Evolutionary conservation across 2,113 vertebrate genomes (phyloP).

Genomic region (Arothron firmamentum): DNA sequence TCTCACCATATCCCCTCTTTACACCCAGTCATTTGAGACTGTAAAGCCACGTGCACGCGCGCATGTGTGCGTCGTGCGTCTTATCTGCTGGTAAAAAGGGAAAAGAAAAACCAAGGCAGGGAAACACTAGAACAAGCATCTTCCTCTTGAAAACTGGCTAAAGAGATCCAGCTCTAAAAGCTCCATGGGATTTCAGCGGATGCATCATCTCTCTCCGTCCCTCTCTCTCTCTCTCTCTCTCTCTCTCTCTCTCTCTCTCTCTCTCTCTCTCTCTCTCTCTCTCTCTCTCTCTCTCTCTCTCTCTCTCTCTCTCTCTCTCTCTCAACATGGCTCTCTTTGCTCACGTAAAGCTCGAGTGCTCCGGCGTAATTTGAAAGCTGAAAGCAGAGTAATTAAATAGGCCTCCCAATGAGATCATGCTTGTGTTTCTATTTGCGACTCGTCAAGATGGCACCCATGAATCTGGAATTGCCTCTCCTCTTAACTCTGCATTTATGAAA

Average conservation of each 20-base stretch:
- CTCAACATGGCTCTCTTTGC: slow-evolving; percentile 46
- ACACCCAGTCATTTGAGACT: slow-evolving; percentile 19
- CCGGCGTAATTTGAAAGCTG: slow-evolving; percentile 63
- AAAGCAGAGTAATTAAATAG: slow-evolving; percentile 74
- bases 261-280: slow-evolving; percentile 55
- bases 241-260: slow-evolving; percentile 55
- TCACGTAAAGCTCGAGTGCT: slow-evolving; percentile 61
- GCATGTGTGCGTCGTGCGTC: not conserved
- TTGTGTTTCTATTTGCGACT: slow-evolving; percentile 42
- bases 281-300: slow-evolving; percentile 60
- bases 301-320: slow-evolving; percentile 59
- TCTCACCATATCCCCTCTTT: slow-evolving; percentile 5
- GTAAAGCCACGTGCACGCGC: slow-evolving; percentile 26
- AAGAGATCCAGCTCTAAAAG: slow-evolving; percentile 55
- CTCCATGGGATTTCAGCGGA: slow-evolving; percentile 59
- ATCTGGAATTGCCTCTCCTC: slow-evolving; percentile 47
- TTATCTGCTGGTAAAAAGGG: slow-evolving; percentile 15
- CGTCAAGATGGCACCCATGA: slow-evolving; percentile 20
- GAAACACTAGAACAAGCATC: slow-evolving; percentile 24
- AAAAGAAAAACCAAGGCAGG: slow-evolving; percentile 7
- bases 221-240: slow-evolving; percentile 53
- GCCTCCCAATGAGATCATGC: slow-evolving; percentile 57
- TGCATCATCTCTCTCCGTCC: slow-evolving; percentile 54
- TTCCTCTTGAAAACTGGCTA: slow-evolving; percentile 47
- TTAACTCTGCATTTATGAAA: slow-evolving; percentile 4